phyloP scores from a whole-genome alignment of 2,797 vertebrate species.

The Adrianichthys oophorus region DNA sequence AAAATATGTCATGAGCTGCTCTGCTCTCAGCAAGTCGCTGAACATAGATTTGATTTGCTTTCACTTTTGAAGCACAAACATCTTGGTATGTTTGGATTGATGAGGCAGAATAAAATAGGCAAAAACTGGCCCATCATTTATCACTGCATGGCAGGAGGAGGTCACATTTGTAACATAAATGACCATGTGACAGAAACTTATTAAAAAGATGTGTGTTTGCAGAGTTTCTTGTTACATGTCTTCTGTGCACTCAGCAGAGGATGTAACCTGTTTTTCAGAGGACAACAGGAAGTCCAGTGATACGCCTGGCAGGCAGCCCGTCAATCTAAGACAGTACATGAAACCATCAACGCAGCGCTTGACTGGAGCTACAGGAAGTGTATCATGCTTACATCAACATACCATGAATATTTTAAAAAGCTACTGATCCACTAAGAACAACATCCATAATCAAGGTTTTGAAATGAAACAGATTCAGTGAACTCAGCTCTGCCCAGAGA shows the following conservation, averaged over 20 bases:
- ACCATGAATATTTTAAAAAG: neutral
- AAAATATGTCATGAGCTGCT: constrained; percentile 60
- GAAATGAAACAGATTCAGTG: too few species aligned
- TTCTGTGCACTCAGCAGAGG: constrained; percentile 40
- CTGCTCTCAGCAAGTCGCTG: constrained; percentile 40
- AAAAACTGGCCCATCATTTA: too few species aligned
- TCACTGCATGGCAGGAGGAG: too few species aligned
- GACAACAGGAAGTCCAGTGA: constrained; percentile 54
- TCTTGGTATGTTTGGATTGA: constrained; percentile 29
- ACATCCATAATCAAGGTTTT: neutral
- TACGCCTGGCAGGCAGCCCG: constrained; percentile 25
- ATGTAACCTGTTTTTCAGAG: constrained; percentile 15
- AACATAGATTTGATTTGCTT: constrained; percentile 48
- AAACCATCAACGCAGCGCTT: constrained; percentile 1
- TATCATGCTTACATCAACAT: neutral
- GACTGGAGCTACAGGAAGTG: neutral
- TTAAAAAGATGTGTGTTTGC: constrained; percentile 23
- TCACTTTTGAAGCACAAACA: constrained; percentile 30
- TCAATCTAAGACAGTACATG: constrained; percentile 4
- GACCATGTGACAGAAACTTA: constrained; percentile 1
- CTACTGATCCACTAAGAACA: neutral
- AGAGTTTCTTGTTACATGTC: constrained; percentile 34
- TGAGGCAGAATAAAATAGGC: constrained; percentile 38
- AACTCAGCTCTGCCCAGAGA: too few species aligned
- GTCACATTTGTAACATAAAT: constrained; percentile 1